Evolutionary conservation across 2,113 vertebrate species (phyloP).

Genomic region (Alethe castanea): DNA sequence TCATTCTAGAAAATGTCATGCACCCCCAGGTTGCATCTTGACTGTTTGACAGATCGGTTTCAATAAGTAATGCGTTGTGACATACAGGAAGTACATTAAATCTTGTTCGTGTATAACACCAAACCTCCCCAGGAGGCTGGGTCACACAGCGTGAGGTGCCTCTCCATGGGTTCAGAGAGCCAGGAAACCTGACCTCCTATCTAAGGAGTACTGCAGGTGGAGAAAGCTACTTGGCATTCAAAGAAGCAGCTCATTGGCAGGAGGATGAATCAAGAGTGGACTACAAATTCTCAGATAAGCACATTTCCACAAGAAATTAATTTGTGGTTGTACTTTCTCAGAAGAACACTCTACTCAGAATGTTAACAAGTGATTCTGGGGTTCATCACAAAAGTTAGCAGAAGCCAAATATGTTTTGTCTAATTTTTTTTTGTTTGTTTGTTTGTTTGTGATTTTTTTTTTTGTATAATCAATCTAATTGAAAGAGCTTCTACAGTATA

Average conservation of each 20-base stretch:
- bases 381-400: not conserved
- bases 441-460: not conserved
- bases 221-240: not conserved
- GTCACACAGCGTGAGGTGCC: accelerated
- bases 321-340: not conserved
- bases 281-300: not conserved
- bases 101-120: not conserved
- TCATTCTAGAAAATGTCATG: not conserved
- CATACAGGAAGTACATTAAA: not conserved
- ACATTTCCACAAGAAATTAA: not conserved
- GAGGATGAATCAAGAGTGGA: not conserved
- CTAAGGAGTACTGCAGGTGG: not conserved
- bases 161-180: accelerated
- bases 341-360: not conserved
- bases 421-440: not conserved
- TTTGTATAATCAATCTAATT: not conserved
- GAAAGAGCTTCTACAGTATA: not conserved
- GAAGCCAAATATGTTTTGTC: not conserved
- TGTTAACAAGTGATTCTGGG: not conserved
- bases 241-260: not conserved
- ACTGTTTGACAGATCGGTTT: not conserved
- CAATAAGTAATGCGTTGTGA: not conserved
- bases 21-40: not conserved
- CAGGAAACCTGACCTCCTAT: not conserved
- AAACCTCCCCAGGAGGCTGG: not conserved